phyloP scores from a whole-genome alignment of 2,888 invertebrate genomes.

The Arctia plantaginis region DNA sequence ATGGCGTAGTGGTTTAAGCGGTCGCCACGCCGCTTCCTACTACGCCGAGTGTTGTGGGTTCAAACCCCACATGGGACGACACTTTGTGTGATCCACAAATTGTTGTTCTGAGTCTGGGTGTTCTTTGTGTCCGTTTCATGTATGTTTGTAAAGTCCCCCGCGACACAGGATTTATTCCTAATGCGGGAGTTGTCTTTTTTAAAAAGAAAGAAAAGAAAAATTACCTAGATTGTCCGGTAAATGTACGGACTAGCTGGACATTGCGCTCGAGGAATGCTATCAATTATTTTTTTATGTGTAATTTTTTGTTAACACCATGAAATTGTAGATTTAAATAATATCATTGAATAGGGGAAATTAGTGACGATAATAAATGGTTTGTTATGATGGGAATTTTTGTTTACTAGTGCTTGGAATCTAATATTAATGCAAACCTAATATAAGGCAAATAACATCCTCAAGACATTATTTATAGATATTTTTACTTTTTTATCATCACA shows the following conservation, averaged over 20 bases:
- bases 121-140: too few species aligned
- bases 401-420: neutral
- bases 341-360: neutral
- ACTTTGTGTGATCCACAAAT: too few species aligned
- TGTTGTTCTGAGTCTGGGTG: too few species aligned
- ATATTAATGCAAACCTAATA: neutral
- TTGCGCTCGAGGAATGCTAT: conserved; percentile 23
- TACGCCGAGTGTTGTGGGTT: too few species aligned
- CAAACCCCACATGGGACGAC: too few species aligned
- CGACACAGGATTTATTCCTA: too few species aligned
- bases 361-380: neutral
- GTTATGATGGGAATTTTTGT: neutral
- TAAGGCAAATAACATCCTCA: neutral
- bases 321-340: neutral
- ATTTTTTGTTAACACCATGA: neutral
- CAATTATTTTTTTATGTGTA: neutral
- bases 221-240: conserved; percentile 43
- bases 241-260: conserved; percentile 31
- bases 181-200: too few species aligned
- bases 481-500: too few species aligned
- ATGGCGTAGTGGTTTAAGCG: too few species aligned
- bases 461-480: neutral
- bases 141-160: too few species aligned
- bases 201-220: too few species aligned
- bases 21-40: too few species aligned